Evolutionary conservation across 2,888 invertebrate species (phyloP), one percentile per base, ranked within the genome.

Genomic region (Incurvaria masculella): DNA sequence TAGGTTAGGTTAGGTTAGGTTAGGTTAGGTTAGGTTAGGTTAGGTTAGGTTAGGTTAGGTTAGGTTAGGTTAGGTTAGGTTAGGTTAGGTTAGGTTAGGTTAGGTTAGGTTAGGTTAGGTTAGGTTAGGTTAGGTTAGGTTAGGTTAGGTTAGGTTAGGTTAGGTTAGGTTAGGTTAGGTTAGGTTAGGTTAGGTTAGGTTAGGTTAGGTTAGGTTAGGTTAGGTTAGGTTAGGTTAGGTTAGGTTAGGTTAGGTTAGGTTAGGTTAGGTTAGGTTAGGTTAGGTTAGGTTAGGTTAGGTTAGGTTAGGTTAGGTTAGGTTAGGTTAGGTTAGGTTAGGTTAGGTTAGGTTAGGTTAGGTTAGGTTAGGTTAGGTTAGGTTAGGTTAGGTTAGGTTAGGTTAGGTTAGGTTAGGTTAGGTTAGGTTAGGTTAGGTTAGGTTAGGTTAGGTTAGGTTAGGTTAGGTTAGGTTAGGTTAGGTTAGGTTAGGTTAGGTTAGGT

Each of bases 241-340:
- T 50, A 50, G 50, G 50, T 47, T 47, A 50, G 50, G 50, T 50
- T 50, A 50, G 50, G 50, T 50, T 50, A 50, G 50, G 50, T 50
- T 50, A 50, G 50, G 50, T 50, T 50, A 50, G 50, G 50, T 50
- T 50, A 50, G 50, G 50, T 50, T 47, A 50, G 50, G 50, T 50
- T 50, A 50, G 50, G 50, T 50, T 50, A 50, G 50, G 50, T 47
- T 50, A 47, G 50, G 50, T 47, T 47, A 47, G 47, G 50, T 50
- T 50, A 47, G 49, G 51, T 47, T 50, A 48, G 45, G 48, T 50
- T 50, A 51, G 51, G 51, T 51, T 51, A 51, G 51, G 51, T 51
- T 51, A 51, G 51, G 51, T 51, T 51, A 51, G 51, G 51, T 51
- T 51, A 50, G 50, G 50, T 50, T 50, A 50, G 50, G 50, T 50